Evolutionary conservation across 2,113 vertebrate genomes (phyloP).

Genomic region (Semnornis frantzii): DNA sequence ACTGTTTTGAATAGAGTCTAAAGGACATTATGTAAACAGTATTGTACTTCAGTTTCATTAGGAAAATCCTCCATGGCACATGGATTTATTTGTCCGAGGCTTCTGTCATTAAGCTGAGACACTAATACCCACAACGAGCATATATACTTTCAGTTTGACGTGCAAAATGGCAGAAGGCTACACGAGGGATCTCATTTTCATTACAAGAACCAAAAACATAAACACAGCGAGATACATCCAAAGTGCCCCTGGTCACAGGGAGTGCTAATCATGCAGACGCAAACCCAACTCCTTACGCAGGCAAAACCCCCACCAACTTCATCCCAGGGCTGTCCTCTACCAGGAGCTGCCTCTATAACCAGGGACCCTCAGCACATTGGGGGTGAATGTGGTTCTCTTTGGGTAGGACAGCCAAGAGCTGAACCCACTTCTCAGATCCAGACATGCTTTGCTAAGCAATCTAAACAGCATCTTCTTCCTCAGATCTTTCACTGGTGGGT

Average conservation of each 20-base stretch:
- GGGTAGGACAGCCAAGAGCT: not conserved
- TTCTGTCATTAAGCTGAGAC: slow-evolving; percentile 62
- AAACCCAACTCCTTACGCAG: not conserved
- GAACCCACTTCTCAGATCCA: not conserved
- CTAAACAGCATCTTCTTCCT: not conserved
- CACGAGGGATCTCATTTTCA: slow-evolving; percentile 68
- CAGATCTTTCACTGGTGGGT: not conserved
- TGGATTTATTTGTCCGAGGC: slow-evolving; percentile 61
- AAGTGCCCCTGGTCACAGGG: slow-evolving; percentile 8
- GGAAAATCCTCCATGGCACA: slow-evolving; percentile 66
- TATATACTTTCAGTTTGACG: slow-evolving; percentile 48
- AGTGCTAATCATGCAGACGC: slow-evolving; percentile 38
- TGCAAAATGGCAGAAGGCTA: slow-evolving; percentile 65
- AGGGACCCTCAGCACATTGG: accelerated
- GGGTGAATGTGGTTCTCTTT: not conserved
- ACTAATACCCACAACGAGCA: slow-evolving; percentile 62
- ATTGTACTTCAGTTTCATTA: slow-evolving; percentile 64
- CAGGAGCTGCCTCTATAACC: accelerated
- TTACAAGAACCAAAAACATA: slow-evolving; percentile 66
- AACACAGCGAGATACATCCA: slow-evolving; percentile 36
- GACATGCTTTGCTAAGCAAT: accelerated
- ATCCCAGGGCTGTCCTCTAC: not conserved
- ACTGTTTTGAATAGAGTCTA: slow-evolving; percentile 50
- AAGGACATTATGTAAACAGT: slow-evolving; percentile 66
- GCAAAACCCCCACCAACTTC: not conserved